Conservation (phyloP, 2,113 vertebrate genomes). For the Lepisosteus osseus region DNA sequence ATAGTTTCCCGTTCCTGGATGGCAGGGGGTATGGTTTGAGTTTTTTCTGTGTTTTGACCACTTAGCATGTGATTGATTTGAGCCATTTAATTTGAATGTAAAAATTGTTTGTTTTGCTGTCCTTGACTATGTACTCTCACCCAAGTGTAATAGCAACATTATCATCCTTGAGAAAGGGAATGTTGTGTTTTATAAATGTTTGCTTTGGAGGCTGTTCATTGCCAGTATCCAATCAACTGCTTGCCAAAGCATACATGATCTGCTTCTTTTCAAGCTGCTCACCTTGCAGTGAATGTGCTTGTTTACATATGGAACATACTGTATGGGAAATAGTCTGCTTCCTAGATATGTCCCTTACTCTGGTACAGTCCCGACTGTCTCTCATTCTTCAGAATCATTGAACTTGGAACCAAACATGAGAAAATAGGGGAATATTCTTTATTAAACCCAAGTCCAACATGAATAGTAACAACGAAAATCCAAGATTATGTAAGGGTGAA, state of each 20-base stretch:
- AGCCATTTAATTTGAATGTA: constrained; percentile 24
- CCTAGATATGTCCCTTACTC: too few species aligned
- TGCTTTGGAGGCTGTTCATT: neutral
- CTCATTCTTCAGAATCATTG: too few species aligned
- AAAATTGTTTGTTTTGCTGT: constrained; percentile 25
- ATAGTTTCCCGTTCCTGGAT: constrained; percentile 98
- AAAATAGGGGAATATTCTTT: too few species aligned
- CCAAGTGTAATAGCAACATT: constrained; percentile 25
- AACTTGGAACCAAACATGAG: too few species aligned
- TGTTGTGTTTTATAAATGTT: constrained; percentile 3
- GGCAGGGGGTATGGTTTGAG: constrained; percentile 96
- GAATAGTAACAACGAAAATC: too few species aligned
- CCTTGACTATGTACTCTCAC: constrained; percentile 46
- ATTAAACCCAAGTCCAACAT: too few species aligned
- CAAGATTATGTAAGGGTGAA: too few species aligned
- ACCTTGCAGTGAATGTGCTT: constrained; percentile 4
- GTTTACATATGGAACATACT: neutral
- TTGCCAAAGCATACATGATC: neutral
- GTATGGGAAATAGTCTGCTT: too few species aligned
- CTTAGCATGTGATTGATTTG: constrained; percentile 23
- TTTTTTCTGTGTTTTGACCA: constrained; percentile 62
- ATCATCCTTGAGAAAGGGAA: constrained; percentile 29
- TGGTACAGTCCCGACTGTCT: too few species aligned
- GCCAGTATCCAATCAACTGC: neutral
- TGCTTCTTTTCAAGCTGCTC: constrained; percentile 8